phyloP scores from a whole-genome alignment of 1,140 invertebrate species.

The Cotesia chilonis region DNA sequence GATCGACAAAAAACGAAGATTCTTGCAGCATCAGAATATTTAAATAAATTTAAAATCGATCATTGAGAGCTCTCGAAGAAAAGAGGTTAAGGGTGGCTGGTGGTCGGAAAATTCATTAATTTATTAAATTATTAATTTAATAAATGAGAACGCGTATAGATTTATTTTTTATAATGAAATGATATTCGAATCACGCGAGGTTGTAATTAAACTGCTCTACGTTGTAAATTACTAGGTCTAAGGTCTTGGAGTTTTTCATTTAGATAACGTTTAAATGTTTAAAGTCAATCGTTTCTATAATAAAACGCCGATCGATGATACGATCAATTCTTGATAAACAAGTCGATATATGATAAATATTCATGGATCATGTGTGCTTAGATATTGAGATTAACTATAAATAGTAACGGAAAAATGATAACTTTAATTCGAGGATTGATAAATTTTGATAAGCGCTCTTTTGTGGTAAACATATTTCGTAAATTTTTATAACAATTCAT shows the following conservation, averaged over 20 bases:
- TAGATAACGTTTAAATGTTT: constrained; percentile 6
- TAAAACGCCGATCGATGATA: not conserved
- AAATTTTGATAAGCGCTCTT: too few relatives aligned
- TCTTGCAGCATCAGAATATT: too few relatives aligned
- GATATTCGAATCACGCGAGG: not conserved
- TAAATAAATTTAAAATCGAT: too few relatives aligned
- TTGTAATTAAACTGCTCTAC: not conserved
- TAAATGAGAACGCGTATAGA: not conserved
- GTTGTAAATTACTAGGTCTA: not conserved
- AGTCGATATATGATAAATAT: not conserved
- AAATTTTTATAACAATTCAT: too few relatives aligned
- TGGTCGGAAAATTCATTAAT: too few relatives aligned
- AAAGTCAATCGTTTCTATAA: not conserved
- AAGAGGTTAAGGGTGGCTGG: too few relatives aligned
- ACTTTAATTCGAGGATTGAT: too few relatives aligned
- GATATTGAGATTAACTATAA: too few relatives aligned
- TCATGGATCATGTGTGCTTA: too few relatives aligned
- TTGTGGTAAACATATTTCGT: too few relatives aligned
- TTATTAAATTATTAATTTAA: not conserved
- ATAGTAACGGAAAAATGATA: too few relatives aligned
- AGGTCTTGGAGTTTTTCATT: constrained; percentile 4
- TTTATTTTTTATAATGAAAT: not conserved
- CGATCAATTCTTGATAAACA: not conserved
- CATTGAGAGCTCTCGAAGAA: too few relatives aligned
- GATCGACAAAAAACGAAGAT: not conserved